These are phyloP conservation scores for Prietella phreatophila DNA, from an alignment of 2,113 vertebrate species.

Conservation along the genomic window DNA sequence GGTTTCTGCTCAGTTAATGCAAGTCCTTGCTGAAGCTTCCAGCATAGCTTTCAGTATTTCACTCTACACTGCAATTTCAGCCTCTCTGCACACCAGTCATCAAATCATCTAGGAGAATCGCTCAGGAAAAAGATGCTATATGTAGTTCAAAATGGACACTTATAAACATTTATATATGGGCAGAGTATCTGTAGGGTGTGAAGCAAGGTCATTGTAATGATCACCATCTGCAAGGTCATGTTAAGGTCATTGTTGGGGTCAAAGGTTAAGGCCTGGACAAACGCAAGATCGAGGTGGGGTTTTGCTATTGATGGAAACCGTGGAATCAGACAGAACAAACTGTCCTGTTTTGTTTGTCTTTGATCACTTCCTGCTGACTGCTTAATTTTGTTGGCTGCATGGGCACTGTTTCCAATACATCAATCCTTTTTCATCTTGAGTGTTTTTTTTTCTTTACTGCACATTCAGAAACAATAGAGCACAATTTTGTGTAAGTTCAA, in stretches of 20 bases:
- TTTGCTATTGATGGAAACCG: background rate
- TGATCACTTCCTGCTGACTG: constrained; percentile 10
- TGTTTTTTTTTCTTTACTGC: background rate
- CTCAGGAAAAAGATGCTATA: constrained; percentile 23
- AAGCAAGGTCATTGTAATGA: constrained; percentile 41
- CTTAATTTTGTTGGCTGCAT: background rate
- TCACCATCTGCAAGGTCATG: constrained; percentile 43
- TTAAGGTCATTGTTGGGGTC: constrained; percentile 41
- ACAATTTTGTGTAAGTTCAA: background rate
- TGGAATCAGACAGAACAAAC: constrained; percentile 13
- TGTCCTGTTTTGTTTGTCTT: background rate
- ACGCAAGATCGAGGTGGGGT: background rate
- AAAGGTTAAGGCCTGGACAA: constrained; percentile 30
- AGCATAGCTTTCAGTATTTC: constrained; percentile 49
- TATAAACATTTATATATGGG: background rate
- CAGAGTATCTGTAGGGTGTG: background rate
- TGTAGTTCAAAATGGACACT: background rate
- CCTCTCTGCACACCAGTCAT: constrained; percentile 41
- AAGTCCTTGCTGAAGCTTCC: constrained; percentile 43
- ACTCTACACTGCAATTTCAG: constrained; percentile 49
- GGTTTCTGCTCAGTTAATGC: constrained; percentile 41
- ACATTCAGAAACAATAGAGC: background rate
- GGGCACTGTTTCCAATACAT: constrained; percentile 8
- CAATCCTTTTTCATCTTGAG: background rate
- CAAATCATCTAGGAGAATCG: constrained; percentile 23